Evolutionary conservation across 2,113 vertebrate species (phyloP), one percentile per base, ranked within the genome.

Genomic region (Pica pica): DNA sequence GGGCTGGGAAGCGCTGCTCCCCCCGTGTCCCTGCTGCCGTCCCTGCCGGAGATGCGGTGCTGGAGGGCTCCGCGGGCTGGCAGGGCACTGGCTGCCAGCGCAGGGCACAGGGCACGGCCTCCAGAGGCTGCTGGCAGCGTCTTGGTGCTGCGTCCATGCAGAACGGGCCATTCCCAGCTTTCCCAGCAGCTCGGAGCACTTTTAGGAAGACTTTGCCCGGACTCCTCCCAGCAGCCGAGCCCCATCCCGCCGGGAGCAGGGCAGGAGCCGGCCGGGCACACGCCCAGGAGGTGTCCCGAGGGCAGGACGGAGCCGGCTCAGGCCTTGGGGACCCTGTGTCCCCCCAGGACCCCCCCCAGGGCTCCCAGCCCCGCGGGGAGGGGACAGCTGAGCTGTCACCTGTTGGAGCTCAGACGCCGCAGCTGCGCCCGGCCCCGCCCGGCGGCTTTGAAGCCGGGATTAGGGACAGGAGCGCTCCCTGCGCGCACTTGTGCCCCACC

Each of bases 351-450:
- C 60, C 56, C 28, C 28, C 9, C 27, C 60, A 5, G 57, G 13
- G 14, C 0, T 4, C 44, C 5, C 16, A 31, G 37, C 69, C 75
- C 84, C 31, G 1, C 5, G 90, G 81, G 85, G 82, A 65, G 44
- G 31, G 86, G 87, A 92, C 97, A 98, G 97, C 97, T 97, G 97
- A 78, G 91, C 92, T 13, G 3, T 95, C 97, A 97, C 97, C 97
- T 98, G 97, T 97, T 74, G 63, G 64, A 55, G 93, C 95, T 96
- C 97, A 94, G 96, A 78, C 77, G 1, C 74, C 33, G 28, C 97
- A 97, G 97, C 97, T 97, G 97, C 30, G 41, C 28, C 89, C 88
- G 8, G 42, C 73, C 69, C 65, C 47, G 26, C 61, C 69, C 89
- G 35, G n/a, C 75, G 35, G 87, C 95, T 97, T 96, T 96, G 97